phyloP scores from a whole-genome alignment of 1,140 invertebrate genomes.

The Grapholita molesta region DNA sequence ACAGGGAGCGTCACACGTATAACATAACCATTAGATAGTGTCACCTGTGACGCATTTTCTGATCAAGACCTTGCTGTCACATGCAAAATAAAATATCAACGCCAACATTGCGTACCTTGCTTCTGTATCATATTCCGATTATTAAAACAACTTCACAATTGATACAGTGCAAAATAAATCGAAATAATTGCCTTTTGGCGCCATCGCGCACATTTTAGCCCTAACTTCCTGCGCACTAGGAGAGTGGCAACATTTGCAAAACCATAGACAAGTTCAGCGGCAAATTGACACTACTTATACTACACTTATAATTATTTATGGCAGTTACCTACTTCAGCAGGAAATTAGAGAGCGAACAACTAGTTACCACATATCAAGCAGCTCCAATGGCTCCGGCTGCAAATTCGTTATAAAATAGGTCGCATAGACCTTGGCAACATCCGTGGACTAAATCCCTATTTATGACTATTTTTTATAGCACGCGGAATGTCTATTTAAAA shows the following conservation, averaged over 20 bases:
- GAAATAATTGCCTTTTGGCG: conserved; percentile 9
- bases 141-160: conserved; percentile 7
- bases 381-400: conserved; percentile 49
- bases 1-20: too few relatives aligned
- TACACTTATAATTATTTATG: conserved; percentile 60
- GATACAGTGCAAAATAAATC: conserved; percentile 6
- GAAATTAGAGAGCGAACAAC: conserved; percentile 58
- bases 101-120: neutral
- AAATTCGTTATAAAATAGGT: conserved; percentile 14
- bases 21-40: too few relatives aligned
- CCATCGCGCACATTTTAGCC: conserved; percentile 16
- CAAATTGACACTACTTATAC: conserved; percentile 37
- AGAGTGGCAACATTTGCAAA: conserved; percentile 5
- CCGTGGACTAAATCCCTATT: neutral
- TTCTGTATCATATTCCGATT: conserved; percentile 11
- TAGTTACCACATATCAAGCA: conserved; percentile 63
- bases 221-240: conserved; percentile 48
- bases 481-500: neutral
- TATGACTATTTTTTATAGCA: neutral
- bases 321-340: conserved; percentile 53
- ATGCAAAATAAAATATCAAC: neutral
- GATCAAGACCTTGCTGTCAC: conserved; percentile 5
- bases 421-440: conserved; percentile 17
- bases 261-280: conserved; percentile 11
- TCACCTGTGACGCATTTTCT: neutral